Percentiles rank a stretch among this genome's conserved stretches.
Evolutionary conservation across 2,113 vertebrate species (phyloP).

Genomic region (Spilogale gracilis): DNA sequence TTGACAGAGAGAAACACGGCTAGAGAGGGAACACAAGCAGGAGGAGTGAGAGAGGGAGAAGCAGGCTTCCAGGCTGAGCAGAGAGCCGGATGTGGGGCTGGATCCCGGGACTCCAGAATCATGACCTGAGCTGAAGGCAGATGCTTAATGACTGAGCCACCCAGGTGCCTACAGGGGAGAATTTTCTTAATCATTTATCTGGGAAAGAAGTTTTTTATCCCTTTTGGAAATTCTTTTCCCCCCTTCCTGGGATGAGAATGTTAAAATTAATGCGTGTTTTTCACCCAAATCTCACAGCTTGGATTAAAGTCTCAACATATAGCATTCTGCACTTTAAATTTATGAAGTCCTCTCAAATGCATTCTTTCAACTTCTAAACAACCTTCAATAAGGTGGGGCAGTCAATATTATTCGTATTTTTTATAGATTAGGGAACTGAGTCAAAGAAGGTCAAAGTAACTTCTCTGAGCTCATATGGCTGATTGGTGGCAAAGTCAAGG

Average conservation of each 20-base stretch:
- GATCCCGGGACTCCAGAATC: too few relatives aligned
- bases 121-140: too few relatives aligned
- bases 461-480: background rate
- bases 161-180: background rate
- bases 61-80: too few relatives aligned
- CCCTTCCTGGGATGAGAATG: background rate
- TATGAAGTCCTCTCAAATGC: background rate
- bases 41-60: too few relatives aligned
- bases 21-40: too few relatives aligned
- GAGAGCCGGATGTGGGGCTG: too few relatives aligned
- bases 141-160: too few relatives aligned
- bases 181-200: background rate
- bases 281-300: background rate
- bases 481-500: background rate
- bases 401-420: background rate
- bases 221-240: background rate
- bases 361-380: background rate
- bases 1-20: too few relatives aligned
- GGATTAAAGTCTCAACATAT: background rate
- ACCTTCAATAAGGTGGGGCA: background rate
- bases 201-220: background rate
- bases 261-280: background rate
- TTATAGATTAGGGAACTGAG: background rate
- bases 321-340: background rate
- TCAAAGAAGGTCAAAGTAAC: background rate